Evolutionary conservation across 2,797 vertebrate species (phyloP), one percentile per base, ranked within the genome.

Genomic region (Pelobates cultripes): DNA sequence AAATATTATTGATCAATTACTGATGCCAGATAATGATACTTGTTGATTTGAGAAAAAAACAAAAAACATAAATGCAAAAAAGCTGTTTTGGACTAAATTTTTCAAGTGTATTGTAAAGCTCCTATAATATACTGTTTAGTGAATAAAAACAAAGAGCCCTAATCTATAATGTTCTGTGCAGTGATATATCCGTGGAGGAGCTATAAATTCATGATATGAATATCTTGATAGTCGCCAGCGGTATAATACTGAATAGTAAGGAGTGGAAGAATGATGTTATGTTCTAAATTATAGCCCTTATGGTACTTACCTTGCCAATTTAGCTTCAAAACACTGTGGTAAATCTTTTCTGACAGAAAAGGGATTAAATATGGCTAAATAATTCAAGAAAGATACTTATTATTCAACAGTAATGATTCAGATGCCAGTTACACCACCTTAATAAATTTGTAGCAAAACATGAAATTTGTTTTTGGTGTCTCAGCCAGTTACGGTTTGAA

Each of bases 371-470:
- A 70, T 45, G 14, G 43, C 42, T 70, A 70, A 70, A 45, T 70
- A 44, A 70, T 70, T 70, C 68, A 70, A n/a, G 42, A n/a, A 45
- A 70, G 14, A 9, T 17, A 7, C 9, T 70, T 70, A 43, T 70
- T 43, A 47, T 70, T 45, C 8, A n/a, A 12, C 14, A n/a, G 13
- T 70, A 70, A 70, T 68, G 66, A 42, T 68, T 43, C 42, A 12
- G 12, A 42, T 42, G 66, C 12, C 66, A 68, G 7, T 42, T 68
- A 68, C 41, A 68, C 66, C 61, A 7, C 61, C 28, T 28, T 64
- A 64, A 64, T 64, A 40, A 4, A 7, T 7, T 14, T 6, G 17
- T 64, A 57, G 55, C 14, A 1, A 64, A 64, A 60, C 40, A 64
- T 64, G 9, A 2, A 64, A 64, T 64, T 64, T 64, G 61, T 64